phyloP scores from a whole-genome alignment of 2,113 vertebrate species.

The Paramisgurnus dabryanus region DNA sequence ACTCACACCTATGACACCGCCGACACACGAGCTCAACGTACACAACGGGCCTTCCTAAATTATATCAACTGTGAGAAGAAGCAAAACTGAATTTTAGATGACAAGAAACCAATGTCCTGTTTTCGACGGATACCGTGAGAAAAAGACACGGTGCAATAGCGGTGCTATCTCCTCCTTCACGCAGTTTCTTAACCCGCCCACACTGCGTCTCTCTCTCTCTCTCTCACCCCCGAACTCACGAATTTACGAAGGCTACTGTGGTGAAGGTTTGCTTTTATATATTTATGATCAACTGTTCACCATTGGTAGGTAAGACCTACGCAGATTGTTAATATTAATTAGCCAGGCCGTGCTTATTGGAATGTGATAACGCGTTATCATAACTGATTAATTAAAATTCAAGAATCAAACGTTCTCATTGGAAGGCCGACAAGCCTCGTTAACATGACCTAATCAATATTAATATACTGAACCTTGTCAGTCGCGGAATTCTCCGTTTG shows the following conservation, averaged over 20 bases:
- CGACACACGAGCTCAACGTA: constrained; percentile 21
- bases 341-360: neutral
- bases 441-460: constrained; percentile 15
- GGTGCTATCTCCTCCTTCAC: constrained; percentile 73
- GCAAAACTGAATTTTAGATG: constrained; percentile 1
- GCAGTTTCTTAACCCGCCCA: constrained; percentile 74
- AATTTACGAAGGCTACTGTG: constrained; percentile 8
- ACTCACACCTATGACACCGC: constrained; percentile 68
- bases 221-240: constrained; percentile 20
- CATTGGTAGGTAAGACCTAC: neutral
- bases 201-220: constrained; percentile 79
- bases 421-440: neutral
- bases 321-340: neutral
- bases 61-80: constrained; percentile 30
- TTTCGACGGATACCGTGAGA: constrained; percentile 51
- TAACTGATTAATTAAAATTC: neutral
- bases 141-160: constrained; percentile 62
- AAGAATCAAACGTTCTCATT: neutral
- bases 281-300: neutral
- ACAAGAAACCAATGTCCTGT: constrained; percentile 61
- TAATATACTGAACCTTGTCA: neutral
- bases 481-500: neutral
- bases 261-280: neutral
- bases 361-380: neutral
- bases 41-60: constrained; percentile 5